Evolutionary conservation across 2,888 invertebrate species (phyloP).

Genomic region (Dilophus febrilis): DNA sequence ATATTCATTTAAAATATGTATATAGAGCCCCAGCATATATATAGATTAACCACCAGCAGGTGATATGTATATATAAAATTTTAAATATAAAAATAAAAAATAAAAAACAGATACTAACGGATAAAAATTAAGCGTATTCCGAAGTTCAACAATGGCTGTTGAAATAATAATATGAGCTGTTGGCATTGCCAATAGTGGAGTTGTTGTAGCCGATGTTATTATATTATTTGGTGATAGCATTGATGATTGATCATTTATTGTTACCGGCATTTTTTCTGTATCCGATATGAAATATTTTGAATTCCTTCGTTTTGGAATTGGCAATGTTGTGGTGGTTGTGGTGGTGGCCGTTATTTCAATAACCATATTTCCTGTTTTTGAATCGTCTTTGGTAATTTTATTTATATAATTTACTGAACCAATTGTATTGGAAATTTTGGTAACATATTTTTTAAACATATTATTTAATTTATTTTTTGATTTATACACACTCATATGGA

Average conservation of each 20-base stretch:
- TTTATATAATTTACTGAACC: conserved; percentile 13
- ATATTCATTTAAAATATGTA: too few relatives aligned
- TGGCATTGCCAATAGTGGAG: conserved; percentile 30
- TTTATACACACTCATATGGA: too few relatives aligned
- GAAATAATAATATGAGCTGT: conserved; percentile 33
- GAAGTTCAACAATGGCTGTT: conserved; percentile 32
- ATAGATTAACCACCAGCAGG: too few relatives aligned
- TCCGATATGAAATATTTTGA: too few relatives aligned
- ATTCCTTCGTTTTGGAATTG: too few relatives aligned
- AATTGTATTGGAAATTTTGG: conserved; percentile 25
- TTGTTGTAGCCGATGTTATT: conserved; percentile 6
- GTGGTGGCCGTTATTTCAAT: not conserved
- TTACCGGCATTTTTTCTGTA: too few relatives aligned
- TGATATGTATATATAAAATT: too few relatives aligned
- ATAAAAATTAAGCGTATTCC: conserved; percentile 32
- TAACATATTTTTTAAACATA: conserved; percentile 28
- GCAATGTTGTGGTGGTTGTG: not conserved
- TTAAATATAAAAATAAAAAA: not conserved
- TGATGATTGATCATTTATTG: too few relatives aligned
- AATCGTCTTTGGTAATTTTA: not conserved
- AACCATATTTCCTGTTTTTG: not conserved
- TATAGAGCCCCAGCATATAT: too few relatives aligned
- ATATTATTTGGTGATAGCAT: not conserved
- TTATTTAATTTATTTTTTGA: too few relatives aligned
- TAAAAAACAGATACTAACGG: conserved; percentile 27